Percentiles rank a stretch among this genome's conserved stretches.
Evolutionary conservation across 92 coral and sea anemone species (phyloP).

Genomic region (Epizoanthus stellaris): DNA sequence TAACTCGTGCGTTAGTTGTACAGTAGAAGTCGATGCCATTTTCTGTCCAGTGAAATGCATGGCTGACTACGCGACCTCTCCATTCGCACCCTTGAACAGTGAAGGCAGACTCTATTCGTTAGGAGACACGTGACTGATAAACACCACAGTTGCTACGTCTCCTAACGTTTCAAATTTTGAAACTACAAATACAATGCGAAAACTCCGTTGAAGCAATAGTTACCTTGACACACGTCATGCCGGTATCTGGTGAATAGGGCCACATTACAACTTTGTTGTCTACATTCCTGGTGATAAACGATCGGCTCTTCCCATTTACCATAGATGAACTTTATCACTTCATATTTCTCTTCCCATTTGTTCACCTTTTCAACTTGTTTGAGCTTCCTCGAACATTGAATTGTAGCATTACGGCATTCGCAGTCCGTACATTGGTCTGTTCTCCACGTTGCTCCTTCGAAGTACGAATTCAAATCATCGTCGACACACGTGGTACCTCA

Average conservation of each 20-base stretch:
- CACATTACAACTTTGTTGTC: not conserved
- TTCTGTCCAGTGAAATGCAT: slow-evolving; percentile 44
- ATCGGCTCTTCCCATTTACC: too few relatives aligned
- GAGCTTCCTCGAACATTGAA: slow-evolving; percentile 8
- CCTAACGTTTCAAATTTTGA: not conserved
- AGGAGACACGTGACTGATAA: not conserved
- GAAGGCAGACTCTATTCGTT: not conserved
- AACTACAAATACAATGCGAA: too few relatives aligned
- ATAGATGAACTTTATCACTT: too few relatives aligned
- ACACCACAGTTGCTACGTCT: slow-evolving; percentile 20
- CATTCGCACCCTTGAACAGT: slow-evolving; percentile 25
- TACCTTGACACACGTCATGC: not conserved
- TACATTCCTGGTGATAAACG: not conserved
- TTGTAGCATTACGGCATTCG: slow-evolving; percentile 13
- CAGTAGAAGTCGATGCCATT: slow-evolving; percentile 61
- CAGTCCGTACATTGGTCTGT: slow-evolving; percentile 36
- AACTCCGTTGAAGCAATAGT: not conserved
- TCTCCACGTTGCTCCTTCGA: slow-evolving; percentile 48
- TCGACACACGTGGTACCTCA: slow-evolving; percentile 31
- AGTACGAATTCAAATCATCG: slow-evolving; percentile 38
- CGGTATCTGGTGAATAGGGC: not conserved
- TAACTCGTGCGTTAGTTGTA: slow-evolving; percentile 1
- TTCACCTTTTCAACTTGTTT: not conserved
- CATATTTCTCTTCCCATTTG: not conserved
- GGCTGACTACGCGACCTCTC: slow-evolving; percentile 28